Percentiles rank a stretch among this genome's conserved stretches.
These are phyloP conservation scores for Salarias fasciatus DNA, from an alignment of 2,797 vertebrate genomes.

Conservation along the genomic window DNA sequence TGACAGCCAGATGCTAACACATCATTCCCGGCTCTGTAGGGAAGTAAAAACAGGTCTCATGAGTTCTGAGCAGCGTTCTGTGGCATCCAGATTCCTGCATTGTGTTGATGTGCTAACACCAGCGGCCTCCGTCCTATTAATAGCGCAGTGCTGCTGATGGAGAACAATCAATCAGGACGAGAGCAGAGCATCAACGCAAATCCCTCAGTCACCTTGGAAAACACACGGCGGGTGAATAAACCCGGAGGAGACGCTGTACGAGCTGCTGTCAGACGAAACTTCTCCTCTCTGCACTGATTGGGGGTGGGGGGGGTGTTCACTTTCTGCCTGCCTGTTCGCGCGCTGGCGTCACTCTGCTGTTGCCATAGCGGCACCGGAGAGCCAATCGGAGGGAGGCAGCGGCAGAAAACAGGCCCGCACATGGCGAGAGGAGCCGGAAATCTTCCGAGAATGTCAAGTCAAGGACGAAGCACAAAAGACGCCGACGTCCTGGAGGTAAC, in stretches of 20 bases:
- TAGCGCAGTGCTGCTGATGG: conserved; percentile 37
- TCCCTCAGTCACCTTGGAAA: conserved; percentile 47
- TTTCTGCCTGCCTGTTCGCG: conserved; percentile 29
- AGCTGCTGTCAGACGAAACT: neutral
- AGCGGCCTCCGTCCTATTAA: conserved; percentile 49
- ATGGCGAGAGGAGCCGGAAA: conserved; percentile 22
- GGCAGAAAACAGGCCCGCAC: no score
- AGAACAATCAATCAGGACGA: conserved; percentile 48
- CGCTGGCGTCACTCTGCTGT: conserved; percentile 52
- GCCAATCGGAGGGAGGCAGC: conserved; percentile 42
- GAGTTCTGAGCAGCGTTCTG: conserved; percentile 9
- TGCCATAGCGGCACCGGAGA: conserved; percentile 64
- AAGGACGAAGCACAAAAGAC: conserved; percentile 48
- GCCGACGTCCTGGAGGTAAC: conserved; percentile 16
- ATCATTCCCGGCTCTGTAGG: no score
- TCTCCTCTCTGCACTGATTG: conserved; percentile 19
- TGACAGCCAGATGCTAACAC: no score
- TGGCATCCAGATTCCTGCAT: conserved; percentile 14
- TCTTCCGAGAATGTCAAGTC: conserved; percentile 49
- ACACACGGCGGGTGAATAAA: neutral
- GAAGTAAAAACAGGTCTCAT: no score
- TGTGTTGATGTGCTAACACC: conserved; percentile 48
- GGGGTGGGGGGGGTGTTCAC: conserved; percentile 46
- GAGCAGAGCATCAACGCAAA: conserved; percentile 26
- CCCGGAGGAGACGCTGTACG: neutral